Evolutionary conservation across 2,888 invertebrate genomes (phyloP), one percentile per base, ranked within the genome.

Genomic region (Trissonchulus sp.): DNA sequence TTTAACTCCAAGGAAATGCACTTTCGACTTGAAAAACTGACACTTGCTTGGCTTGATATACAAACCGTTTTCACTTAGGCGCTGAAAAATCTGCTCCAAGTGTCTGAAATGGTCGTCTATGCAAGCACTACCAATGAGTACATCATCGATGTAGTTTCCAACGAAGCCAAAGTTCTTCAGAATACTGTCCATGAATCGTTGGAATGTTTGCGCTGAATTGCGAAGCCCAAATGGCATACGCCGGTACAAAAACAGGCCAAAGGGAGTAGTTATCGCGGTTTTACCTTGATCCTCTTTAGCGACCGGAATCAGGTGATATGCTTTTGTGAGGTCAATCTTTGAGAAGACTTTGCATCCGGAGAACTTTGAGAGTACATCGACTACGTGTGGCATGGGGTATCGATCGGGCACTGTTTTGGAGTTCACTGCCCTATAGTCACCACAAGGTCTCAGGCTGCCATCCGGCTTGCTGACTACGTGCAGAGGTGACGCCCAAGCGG

Each of bases 251-350:
- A n/a, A n/a, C n/a, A n/a, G n/a, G n/a, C n/a, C n/a, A n/a, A n/a
- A n/a, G n/a, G n/a, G n/a, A n/a, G n/a, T n/a, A n/a, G n/a, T n/a
- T n/a, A n/a, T n/a, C n/a, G n/a, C n/a, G n/a, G 85, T 85, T 77
- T 86, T 85, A 0, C 76, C 79, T 31, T 86, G 81, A 75, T 86
- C 84, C 1, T 80, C 82, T 1, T 75, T 63, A 1, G 76, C 77
- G 0, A 86, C 80, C 1, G 84, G 85, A 2, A 87, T 84, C 71
- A 86, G 83, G 74, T 84, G 81, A 74, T 82, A 87, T 0, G 84
- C 84, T 30, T 79, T 74, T 2, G 78, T 65, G 23, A 79, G 65
- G 37, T 79, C 78, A 23, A 80, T 37, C 15, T 63, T 77, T 78
- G 31, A 85, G 60, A 80, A 80, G 1, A 80, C 2, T 0, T 1